Percentiles rank a stretch among this genome's conserved stretches.
Evolutionary conservation across 1,140 invertebrate species (phyloP).

Genomic region (Trissolcus basalis): DNA sequence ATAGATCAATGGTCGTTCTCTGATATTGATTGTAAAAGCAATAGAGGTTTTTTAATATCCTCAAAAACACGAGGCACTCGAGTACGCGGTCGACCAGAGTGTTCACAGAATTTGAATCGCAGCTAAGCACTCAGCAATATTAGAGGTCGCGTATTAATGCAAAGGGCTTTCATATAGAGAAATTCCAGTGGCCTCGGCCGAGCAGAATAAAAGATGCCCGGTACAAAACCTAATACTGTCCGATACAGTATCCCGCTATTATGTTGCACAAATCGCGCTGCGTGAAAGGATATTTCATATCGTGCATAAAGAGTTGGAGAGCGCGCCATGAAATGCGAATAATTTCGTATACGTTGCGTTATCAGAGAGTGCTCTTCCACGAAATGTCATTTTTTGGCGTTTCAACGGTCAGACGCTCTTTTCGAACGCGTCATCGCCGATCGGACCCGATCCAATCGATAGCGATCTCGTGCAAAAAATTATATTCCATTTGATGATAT

Average conservation of each 20-base stretch:
- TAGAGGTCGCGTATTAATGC: constrained; percentile 65
- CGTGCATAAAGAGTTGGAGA: constrained; percentile 54
- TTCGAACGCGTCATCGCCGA: constrained; percentile 11
- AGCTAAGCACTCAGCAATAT: constrained; percentile 68
- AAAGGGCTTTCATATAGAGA: constrained; percentile 62
- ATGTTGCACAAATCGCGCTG: constrained; percentile 56
- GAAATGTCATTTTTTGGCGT: constrained; percentile 26
- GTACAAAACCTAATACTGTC: constrained; percentile 48
- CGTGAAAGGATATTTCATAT: constrained; percentile 63
- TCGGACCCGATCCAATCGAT: not conserved
- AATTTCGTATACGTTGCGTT: constrained; percentile 21
- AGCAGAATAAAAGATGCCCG: constrained; percentile 48
- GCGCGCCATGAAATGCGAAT: constrained; percentile 16
- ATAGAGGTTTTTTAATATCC: constrained; percentile 69
- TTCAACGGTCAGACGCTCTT: constrained; percentile 7
- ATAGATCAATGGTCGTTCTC: not conserved
- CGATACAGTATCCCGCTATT: constrained; percentile 53
- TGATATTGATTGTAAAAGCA: constrained; percentile 79
- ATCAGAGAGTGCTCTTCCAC: constrained; percentile 32
- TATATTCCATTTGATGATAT: too few relatives aligned
- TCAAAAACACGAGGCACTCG: constrained; percentile 49
- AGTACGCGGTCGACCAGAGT: constrained; percentile 40
- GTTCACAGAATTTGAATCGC: constrained; percentile 36
- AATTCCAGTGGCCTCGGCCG: constrained; percentile 32
- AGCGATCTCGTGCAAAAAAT: too few relatives aligned